phyloP scores from a whole-genome alignment of 2,797 vertebrate species.

The Hoplostethus mediterraneus region DNA sequence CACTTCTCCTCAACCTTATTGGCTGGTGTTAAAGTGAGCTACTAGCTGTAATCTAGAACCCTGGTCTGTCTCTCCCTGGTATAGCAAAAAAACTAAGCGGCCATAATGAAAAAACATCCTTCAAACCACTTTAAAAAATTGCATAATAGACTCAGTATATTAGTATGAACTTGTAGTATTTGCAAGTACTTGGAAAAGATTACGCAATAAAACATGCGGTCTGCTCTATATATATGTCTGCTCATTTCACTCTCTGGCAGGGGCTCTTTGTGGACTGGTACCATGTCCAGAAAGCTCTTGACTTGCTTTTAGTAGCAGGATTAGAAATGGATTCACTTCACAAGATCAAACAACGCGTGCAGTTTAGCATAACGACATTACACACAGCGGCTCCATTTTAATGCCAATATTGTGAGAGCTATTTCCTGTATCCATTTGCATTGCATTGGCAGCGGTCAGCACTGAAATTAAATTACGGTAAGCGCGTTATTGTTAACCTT shows the following conservation, averaged over 20 bases:
- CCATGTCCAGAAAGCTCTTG: slow-evolving; percentile 25
- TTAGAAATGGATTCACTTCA: slow-evolving; percentile 58
- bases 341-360: slow-evolving; percentile 38
- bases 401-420: slow-evolving; percentile 70
- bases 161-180: slow-evolving; percentile 38
- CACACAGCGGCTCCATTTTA: slow-evolving; percentile 52
- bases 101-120: slow-evolving; percentile 73
- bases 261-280: slow-evolving; percentile 16
- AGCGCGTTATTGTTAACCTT: slow-evolving; percentile 70
- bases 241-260: neutral
- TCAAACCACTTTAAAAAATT: slow-evolving; percentile 62
- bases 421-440: slow-evolving; percentile 62
- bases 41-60: slow-evolving; percentile 61
- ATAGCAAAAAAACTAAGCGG: slow-evolving; percentile 58
- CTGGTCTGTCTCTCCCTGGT: slow-evolving; percentile 46
- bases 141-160: slow-evolving; percentile 65
- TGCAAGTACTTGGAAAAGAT: neutral
- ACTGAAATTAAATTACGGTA: slow-evolving; percentile 71
- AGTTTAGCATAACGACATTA: slow-evolving; percentile 57
- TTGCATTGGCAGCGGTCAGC: slow-evolving; percentile 70
- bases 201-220: neutral
- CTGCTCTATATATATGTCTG: slow-evolving; percentile 32
- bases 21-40: slow-evolving; percentile 70
- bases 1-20: slow-evolving; percentile 66
- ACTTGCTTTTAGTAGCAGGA: slow-evolving; percentile 30